Base-by-base conservation (phyloP, 2,113 vertebrate species). In the Falco punctatus region DNA sequence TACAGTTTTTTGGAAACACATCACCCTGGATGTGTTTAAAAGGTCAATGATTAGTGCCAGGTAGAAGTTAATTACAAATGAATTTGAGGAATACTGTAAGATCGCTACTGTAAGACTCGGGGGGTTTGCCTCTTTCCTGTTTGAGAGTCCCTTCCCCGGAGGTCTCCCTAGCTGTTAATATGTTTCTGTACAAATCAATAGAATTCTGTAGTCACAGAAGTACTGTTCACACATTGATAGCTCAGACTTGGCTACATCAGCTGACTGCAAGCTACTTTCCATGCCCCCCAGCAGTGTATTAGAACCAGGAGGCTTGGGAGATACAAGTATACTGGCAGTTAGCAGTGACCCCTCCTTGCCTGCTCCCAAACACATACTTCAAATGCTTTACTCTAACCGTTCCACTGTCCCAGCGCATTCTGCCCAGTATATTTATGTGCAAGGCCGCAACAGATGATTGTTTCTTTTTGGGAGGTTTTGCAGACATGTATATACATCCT, bases 241-340 rank as follows among this genome's bases (percentile, higher is more conserved):
- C 73, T 84, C 18, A 10, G 71, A 91, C 55, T 92, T 10, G 5
- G 79, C 96, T 90, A 40, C 85, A 95, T 87, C 94, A 97, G 94
- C 96, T 95, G 90, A 92, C 67, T 88, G 86, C 94, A 89, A 95
- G 87, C 92, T 95, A 91, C 94, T 98, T 93, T 97, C 92, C 55
- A 6, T 92, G 59, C 46, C 6, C 96, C 35, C 35, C 42, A 94
- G 94, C 88, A 96, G 81, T 86, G 44, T 93, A 92, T 95, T 96
- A 97, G 94, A 97, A 83, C 89, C 97, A 97, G 96, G 94, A 97
- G 96, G 93, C 84, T 92, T 46, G 72, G 83, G 88, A 93, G 90
- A 94, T 77, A 94, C 93, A 96, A 96, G 58, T 55, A 74, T 77
- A 54, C 62, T 95, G 92, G 89, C 90, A 89, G 91, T 94, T 95